These are phyloP conservation scores for Fratercula arctica DNA, from an alignment of 2,797 vertebrate species.

Conservation along the genomic window DNA sequence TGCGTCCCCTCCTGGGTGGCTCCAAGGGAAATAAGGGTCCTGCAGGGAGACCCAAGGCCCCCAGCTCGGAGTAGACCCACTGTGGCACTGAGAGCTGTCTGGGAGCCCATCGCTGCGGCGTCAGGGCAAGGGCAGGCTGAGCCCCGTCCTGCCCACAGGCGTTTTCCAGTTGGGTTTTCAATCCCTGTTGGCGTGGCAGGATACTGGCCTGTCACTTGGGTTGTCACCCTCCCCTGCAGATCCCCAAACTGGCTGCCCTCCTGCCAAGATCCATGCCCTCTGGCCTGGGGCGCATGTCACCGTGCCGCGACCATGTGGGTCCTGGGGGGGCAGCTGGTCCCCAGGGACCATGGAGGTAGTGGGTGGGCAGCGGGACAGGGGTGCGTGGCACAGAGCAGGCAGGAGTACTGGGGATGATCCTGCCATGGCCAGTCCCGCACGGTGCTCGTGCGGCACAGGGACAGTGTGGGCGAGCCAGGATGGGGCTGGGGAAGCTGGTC, in stretches of 20 bases:
- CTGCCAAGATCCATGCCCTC: fast-evolving
- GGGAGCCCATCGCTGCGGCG: background rate
- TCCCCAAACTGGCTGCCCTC: background rate
- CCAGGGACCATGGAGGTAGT: fast-evolving
- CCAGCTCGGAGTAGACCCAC: fast-evolving
- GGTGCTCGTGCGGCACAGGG: background rate
- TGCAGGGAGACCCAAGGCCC: background rate
- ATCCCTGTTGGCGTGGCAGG: background rate
- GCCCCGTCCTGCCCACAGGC: background rate
- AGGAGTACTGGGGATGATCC: background rate
- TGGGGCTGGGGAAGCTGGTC: background rate
- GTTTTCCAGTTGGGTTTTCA: conserved; percentile 3
- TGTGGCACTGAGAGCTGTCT: background rate
- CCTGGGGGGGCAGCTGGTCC: background rate
- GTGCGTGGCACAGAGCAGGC: background rate
- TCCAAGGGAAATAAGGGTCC: background rate
- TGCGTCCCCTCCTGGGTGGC: background rate
- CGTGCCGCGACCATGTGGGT: fast-evolving
- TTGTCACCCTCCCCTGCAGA: background rate
- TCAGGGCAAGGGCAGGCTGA: background rate
- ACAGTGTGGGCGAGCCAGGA: fast-evolving
- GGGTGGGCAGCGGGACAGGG: background rate
- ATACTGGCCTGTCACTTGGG: background rate
- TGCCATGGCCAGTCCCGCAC: background rate
- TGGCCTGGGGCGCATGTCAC: background rate